A percentile compares a stretch with the other conserved stretches of the same genome.
These are phyloP conservation scores for Hirundichthys speculiger DNA, from an alignment of 2,113 vertebrate genomes.

Conservation along the genomic window DNA sequence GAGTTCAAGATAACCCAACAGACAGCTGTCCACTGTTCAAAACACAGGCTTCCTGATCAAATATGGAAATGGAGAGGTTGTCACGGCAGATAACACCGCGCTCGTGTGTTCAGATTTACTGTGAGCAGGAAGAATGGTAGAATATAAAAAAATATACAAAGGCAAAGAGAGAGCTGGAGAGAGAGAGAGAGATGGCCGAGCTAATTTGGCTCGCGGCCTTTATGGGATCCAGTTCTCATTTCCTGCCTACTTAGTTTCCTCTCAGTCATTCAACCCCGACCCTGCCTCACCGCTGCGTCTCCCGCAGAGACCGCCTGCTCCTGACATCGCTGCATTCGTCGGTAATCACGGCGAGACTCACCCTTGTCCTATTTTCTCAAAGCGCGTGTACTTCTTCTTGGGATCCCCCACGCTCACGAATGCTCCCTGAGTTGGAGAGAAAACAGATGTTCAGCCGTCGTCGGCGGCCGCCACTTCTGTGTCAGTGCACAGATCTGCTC, in stretches of 20 bases:
- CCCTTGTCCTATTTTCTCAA: slow-evolving; percentile 99
- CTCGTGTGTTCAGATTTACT: slow-evolving; percentile 19
- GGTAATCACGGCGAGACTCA: slow-evolving; percentile 75
- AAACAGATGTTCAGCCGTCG: slow-evolving; percentile 35
- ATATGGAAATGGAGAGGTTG: slow-evolving; percentile 31
- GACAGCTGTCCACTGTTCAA: slow-evolving; percentile 18
- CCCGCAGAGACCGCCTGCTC: slow-evolving; percentile 29
- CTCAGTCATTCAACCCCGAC: slow-evolving; percentile 30
- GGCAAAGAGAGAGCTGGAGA: slow-evolving; percentile 4
- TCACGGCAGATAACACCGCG: slow-evolving; percentile 21
- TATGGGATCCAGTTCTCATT: slow-evolving; percentile 62
- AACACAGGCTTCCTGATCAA: slow-evolving; percentile 36
- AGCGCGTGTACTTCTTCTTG: slow-evolving; percentile 98
- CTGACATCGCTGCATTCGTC: slow-evolving; percentile 36
- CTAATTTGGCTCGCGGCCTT: slow-evolving; percentile 48
- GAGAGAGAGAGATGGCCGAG: slow-evolving; percentile 19
- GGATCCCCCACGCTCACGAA: slow-evolving; percentile 97
- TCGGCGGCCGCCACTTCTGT: background rate
- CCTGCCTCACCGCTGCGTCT: slow-evolving; percentile 27
- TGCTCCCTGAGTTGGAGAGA: slow-evolving; percentile 87
- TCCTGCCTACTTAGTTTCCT: slow-evolving; percentile 48
- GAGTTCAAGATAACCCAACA: slow-evolving; percentile 30
- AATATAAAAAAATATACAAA: slow-evolving; percentile 9
- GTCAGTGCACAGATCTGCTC: slow-evolving; percentile 1
- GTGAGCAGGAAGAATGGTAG: slow-evolving; percentile 6